These are phyloP conservation scores for Thereva nobilitata DNA, from an alignment of 2,888 invertebrate genomes.

Conservation along the genomic window DNA sequence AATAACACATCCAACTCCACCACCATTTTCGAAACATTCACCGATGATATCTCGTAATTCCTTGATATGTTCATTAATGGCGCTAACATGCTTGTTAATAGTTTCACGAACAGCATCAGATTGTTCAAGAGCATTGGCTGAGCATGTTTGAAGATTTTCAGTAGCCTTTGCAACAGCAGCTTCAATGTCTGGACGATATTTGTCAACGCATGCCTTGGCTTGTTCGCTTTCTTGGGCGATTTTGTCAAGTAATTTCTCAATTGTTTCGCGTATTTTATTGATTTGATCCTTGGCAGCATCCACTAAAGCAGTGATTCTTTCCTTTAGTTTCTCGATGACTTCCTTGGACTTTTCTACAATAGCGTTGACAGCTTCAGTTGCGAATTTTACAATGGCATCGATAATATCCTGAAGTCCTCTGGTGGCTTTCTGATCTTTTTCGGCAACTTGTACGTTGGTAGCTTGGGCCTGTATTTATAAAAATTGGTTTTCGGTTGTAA, in stretches of 20 bases:
- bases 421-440: not conserved
- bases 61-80: not conserved
- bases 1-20: too few relatives aligned
- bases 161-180: not conserved
- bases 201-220: not conserved
- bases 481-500: too few relatives aligned
- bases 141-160: not conserved
- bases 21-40: not conserved
- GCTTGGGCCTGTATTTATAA: not conserved
- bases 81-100: not conserved
- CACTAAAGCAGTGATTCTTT: not conserved
- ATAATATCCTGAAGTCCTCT: not conserved
- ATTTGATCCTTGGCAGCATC: not conserved
- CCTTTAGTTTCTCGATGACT: not conserved
- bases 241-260: not conserved
- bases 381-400: not conserved
- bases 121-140: not conserved
- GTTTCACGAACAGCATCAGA: not conserved
- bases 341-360: not conserved
- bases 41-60: not conserved
- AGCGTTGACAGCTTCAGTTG: not conserved
- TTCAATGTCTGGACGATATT: not conserved
- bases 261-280: not conserved
- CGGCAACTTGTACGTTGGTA: not conserved
- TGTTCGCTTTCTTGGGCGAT: not conserved